Conservation (phyloP, 37 sponge, comb jelly and placozoan species). For the Beroe forskalii region DNA sequence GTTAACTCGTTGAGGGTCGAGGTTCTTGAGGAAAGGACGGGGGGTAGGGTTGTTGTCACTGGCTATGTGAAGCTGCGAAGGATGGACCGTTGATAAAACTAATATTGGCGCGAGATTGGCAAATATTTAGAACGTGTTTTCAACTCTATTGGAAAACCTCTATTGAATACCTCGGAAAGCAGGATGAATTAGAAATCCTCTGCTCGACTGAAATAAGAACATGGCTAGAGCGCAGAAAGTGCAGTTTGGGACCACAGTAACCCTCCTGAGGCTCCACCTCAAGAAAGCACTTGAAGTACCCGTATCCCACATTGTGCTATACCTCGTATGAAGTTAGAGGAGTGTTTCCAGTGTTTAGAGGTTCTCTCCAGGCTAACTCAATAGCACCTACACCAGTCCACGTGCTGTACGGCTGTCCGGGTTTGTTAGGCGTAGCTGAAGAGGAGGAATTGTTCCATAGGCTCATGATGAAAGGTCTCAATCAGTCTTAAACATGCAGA, state of each 20-base stretch:
- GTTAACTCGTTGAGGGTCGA: neutral
- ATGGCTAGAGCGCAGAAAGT: too few relatives aligned
- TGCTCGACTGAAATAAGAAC: too few relatives aligned
- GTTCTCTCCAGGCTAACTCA: constrained; percentile 1
- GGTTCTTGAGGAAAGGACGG: constrained; percentile 12
- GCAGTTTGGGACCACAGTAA: too few relatives aligned
- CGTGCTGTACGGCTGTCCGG: constrained; percentile 22
- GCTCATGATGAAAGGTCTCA: too few relatives aligned
- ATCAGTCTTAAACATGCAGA: too few relatives aligned
- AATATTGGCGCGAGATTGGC: neutral
- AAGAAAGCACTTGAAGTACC: too few relatives aligned
- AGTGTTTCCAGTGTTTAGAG: constrained; percentile 15
- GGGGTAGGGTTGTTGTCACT: neutral
- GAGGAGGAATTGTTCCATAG: too few relatives aligned
- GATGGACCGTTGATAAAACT: neutral
- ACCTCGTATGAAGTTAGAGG: constrained; percentile 20
- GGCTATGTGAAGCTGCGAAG: constrained; percentile 17
- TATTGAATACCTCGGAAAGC: too few relatives aligned
- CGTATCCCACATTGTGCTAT: too few relatives aligned
- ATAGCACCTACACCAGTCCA: constrained; percentile 18
- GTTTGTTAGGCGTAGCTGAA: neutral
- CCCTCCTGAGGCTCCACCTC: too few relatives aligned
- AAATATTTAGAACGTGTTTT: neutral
- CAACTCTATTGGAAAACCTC: too few relatives aligned
- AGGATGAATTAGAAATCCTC: too few relatives aligned